These are phyloP conservation scores for Orthosia incerta DNA, from an alignment of 2,888 invertebrate species.

Conservation along the genomic window DNA sequence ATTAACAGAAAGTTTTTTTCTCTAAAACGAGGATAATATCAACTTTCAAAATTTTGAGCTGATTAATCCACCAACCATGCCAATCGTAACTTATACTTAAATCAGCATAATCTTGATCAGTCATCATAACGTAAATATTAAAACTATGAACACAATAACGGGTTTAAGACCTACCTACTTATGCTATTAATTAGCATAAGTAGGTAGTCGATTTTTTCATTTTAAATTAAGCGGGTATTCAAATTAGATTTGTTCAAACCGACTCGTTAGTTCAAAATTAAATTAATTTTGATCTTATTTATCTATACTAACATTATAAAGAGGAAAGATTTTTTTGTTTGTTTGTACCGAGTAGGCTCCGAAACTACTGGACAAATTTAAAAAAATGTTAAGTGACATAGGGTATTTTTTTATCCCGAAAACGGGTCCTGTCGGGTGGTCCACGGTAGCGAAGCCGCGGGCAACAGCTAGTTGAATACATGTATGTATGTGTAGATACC, in stretches of 20 bases:
- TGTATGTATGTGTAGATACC: background rate
- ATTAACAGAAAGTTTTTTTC: background rate
- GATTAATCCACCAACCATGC: background rate
- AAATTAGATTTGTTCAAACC: conserved; percentile 28
- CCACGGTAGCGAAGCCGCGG: too few relatives aligned
- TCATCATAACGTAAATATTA: background rate
- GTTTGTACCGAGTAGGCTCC: too few relatives aligned
- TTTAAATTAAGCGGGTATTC: conserved; percentile 16
- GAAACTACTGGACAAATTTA: too few relatives aligned
- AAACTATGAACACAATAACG: conserved; percentile 7
- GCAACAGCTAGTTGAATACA: too few relatives aligned
- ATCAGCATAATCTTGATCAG: conserved; percentile 7
- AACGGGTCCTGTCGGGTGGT: too few relatives aligned
- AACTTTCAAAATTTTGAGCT: background rate
- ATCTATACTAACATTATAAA: background rate
- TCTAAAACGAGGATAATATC: background rate
- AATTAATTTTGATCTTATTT: background rate
- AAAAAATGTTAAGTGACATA: too few relatives aligned
- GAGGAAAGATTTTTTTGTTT: too few relatives aligned
- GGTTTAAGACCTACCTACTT: background rate
- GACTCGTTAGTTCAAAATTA: conserved; percentile 3
- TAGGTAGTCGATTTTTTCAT: background rate
- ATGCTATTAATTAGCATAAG: background rate
- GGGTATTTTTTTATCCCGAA: too few relatives aligned
- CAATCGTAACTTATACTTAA: background rate